phyloP scores from a whole-genome alignment of 2,888 invertebrate species.

The Oithona nana region DNA sequence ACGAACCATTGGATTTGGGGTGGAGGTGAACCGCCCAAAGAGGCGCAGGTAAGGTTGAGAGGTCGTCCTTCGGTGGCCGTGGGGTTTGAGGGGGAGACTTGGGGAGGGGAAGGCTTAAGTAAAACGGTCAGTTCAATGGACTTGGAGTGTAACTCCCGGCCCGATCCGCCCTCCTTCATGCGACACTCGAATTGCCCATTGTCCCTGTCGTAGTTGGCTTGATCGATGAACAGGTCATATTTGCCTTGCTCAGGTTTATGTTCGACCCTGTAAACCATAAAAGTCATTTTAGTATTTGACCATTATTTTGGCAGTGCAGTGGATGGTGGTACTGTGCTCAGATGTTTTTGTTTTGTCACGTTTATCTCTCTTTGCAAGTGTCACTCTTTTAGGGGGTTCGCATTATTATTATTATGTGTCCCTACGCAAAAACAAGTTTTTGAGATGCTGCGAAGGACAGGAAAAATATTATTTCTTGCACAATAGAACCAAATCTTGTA shows the following conservation, averaged over 20 bases:
- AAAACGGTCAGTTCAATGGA: constrained; percentile 64
- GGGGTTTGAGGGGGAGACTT: constrained; percentile 52
- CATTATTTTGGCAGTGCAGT: background rate
- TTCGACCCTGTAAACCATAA: constrained; percentile 52
- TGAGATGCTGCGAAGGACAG: no score
- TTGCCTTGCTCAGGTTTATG: constrained; percentile 57
- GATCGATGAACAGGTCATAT: constrained; percentile 71
- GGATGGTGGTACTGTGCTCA: no score
- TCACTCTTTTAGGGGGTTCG: no score
- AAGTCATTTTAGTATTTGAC: no score
- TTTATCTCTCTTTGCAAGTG: no score
- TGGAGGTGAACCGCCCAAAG: constrained; percentile 72
- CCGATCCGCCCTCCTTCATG: constrained; percentile 53
- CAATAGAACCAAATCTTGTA: no score
- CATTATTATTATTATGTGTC: no score
- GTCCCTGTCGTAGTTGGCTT: constrained; percentile 72
- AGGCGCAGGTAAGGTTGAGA: constrained; percentile 36
- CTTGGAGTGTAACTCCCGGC: constrained; percentile 62
- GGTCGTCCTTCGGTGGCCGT: constrained; percentile 48
- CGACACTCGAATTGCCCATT: constrained; percentile 74
- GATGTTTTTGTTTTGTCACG: no score
- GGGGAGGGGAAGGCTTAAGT: constrained; percentile 59
- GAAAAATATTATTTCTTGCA: no score
- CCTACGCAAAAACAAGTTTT: no score
- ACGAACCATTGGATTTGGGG: constrained; percentile 40